These are phyloP conservation scores for Meloidogyne exigua DNA, from an alignment of 1,140 invertebrate genomes.

Conservation along the genomic window DNA sequence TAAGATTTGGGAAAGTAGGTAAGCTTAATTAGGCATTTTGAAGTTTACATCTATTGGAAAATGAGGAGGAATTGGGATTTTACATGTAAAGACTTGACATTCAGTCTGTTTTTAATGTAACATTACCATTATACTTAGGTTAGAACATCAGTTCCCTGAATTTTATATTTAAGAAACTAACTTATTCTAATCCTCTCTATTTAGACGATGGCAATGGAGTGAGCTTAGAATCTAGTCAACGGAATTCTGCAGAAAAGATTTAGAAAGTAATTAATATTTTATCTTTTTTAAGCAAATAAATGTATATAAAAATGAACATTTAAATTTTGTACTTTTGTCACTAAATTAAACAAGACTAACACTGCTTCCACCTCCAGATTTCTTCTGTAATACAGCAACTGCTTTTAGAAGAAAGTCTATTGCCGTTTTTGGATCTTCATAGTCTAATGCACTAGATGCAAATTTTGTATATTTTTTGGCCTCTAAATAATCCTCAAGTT, in stretches of 20 bases:
- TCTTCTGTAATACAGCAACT: slow-evolving; percentile 39
- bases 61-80: too few species aligned
- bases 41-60: too few species aligned
- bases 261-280: not conserved
- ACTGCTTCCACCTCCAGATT: slow-evolving; percentile 2
- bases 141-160: too few species aligned
- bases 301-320: not conserved
- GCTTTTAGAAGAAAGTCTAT: slow-evolving; percentile 56
- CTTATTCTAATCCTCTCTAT: slow-evolving; percentile 10
- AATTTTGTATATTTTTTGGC: slow-evolving; percentile 55
- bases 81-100: too few species aligned
- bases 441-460: slow-evolving; percentile 54
- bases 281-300: not conserved
- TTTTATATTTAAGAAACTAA: too few species aligned
- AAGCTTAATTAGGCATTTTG: too few species aligned
- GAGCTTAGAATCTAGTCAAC: slow-evolving; percentile 49
- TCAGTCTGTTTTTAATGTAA: too few species aligned
- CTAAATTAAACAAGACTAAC: not conserved
- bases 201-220: slow-evolving; percentile 53
- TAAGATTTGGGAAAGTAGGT: too few species aligned
- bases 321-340: not conserved
- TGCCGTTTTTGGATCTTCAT: slow-evolving; percentile 54
- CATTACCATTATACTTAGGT: too few species aligned
- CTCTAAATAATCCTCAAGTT: slow-evolving; percentile 46
- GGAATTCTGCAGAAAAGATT: slow-evolving; percentile 28